Evolutionary conservation across 2,797 vertebrate species (phyloP).

Genomic region (Ateles fusciceps): DNA sequence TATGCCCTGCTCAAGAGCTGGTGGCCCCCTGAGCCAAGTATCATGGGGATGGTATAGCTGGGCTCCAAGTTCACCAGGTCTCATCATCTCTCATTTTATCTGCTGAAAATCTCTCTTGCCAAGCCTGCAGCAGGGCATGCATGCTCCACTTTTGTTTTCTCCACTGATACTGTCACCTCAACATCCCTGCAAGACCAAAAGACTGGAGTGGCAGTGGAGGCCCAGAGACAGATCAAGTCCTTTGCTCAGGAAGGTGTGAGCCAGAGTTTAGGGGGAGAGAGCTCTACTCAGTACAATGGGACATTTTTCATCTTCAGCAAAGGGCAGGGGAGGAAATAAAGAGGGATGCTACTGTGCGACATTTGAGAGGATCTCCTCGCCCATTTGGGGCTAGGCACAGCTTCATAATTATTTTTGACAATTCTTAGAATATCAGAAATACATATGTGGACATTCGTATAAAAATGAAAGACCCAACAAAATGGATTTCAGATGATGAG

Average conservation of each 20-base stretch:
- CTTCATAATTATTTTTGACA: not conserved
- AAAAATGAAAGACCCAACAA: not conserved
- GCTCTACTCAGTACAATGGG: not conserved
- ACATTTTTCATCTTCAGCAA: not conserved
- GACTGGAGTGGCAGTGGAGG: not conserved
- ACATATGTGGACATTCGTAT: not conserved
- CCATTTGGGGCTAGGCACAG: not conserved
- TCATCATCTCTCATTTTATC: not conserved
- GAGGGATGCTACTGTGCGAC: not conserved
- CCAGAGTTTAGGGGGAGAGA: not conserved
- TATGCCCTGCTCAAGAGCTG: not conserved
- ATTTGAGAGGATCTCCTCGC: not conserved
- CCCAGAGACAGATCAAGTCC: not conserved
- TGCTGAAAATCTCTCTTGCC: not conserved
- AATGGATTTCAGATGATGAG: not conserved
- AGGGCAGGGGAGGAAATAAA: not conserved
- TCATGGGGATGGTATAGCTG: not conserved
- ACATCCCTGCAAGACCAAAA: not conserved
- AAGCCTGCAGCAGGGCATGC: not conserved
- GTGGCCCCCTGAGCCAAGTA: not conserved
- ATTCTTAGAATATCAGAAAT: conserved; percentile 24
- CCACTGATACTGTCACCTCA: not conserved
- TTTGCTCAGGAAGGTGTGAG: not conserved
- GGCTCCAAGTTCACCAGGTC: not conserved
- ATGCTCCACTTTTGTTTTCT: not conserved